Percentiles rank a stretch among this genome's conserved stretches.
These are phyloP conservation scores for Taenioides sp. DNA, from an alignment of 2,797 vertebrate species.

Conservation along the genomic window DNA sequence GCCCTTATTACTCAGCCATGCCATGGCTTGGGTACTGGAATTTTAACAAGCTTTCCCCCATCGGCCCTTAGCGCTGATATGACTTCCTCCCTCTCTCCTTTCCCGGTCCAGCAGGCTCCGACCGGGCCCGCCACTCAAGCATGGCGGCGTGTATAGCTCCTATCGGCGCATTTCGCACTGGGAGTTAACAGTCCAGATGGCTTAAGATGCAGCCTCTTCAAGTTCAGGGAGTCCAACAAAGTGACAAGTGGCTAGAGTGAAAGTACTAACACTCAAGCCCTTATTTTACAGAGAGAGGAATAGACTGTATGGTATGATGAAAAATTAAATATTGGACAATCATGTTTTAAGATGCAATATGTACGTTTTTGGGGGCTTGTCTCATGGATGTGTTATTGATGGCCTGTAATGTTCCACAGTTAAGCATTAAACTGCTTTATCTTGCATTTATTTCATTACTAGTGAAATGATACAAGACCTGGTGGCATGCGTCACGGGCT, in stretches of 20 bases:
- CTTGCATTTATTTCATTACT: no score
- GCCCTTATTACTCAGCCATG: slow-evolving; percentile 67
- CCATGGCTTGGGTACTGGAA: slow-evolving; percentile 68
- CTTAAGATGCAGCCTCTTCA: slow-evolving; percentile 21
- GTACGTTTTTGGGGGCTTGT: no score
- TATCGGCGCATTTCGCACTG: slow-evolving; percentile 33
- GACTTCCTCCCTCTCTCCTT: slow-evolving; percentile 40
- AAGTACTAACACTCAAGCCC: slow-evolving; percentile 30
- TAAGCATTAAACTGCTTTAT: no score
- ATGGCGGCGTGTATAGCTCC: slow-evolving; percentile 22
- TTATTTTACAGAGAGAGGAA: slow-evolving; percentile 19
- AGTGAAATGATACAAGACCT: no score
- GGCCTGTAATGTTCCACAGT: no score
- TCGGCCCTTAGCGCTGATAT: slow-evolving; percentile 62
- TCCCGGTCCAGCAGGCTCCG: slow-evolving; percentile 41
- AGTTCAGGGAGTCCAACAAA: slow-evolving; percentile 22
- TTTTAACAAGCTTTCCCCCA: slow-evolving; percentile 75
- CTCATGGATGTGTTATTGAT: no score
- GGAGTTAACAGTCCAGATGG: slow-evolving; percentile 15
- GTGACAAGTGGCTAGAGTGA: slow-evolving; percentile 26
- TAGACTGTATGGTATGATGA: background rate
- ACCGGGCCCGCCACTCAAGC: slow-evolving; percentile 40
- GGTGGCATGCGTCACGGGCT: no score
- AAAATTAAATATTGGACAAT: no score
- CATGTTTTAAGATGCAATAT: no score